Base-by-base conservation (phyloP, 2,797 vertebrate genomes). In the Setipinna tenuifilis region DNA sequence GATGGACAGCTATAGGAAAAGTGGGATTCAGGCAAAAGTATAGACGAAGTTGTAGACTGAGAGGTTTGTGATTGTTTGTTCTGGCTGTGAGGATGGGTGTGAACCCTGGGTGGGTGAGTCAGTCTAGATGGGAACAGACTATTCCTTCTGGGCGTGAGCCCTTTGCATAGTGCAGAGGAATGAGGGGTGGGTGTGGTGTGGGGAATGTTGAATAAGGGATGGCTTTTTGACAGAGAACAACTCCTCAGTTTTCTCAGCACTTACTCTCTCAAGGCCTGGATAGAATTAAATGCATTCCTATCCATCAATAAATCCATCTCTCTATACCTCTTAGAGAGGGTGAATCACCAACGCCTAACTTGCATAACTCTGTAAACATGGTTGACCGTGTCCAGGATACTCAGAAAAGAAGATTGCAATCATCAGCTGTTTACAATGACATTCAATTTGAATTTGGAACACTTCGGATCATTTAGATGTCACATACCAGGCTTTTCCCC, bases 81-180 rank as follows among this genome's bases (percentile, higher is more conserved):
- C 17, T 78, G 71, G 35, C 71, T 44, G 31, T 78, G 17, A 35
- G 31, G 71, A 78, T 44, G 71, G 71, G 71, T 21, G 71, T 78
- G 71, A 44, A 44, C 50, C 50, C 71, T 78, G 17, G 58, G 21
- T 62, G 61, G 31, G 19, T 78, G 71, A 78, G 31, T 78, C 71
- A 78, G 71, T 19, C 71, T 78, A 31, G 14, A 78, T 44, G 31
- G 19, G 71, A 78, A 78, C 35, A 78, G 71, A 78, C 31, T 11
- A 21, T 44, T 78, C 71, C 71, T 35, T 21, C 35, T 44, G 71
- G 71, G 71, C 21, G 71, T 78, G 71, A 78, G 17, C 3, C 17
- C 16, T 17, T 35, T 21, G 7, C 12, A 71, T 35, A 31, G 23
- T 3, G 25, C 14, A 6, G 68, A 71, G 28, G 35, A 59, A 21